A percentile compares a stretch with the other conserved stretches of the same genome.
Evolutionary conservation across 2,888 invertebrate species (phyloP).

Genomic region (Apantesis nais): DNA sequence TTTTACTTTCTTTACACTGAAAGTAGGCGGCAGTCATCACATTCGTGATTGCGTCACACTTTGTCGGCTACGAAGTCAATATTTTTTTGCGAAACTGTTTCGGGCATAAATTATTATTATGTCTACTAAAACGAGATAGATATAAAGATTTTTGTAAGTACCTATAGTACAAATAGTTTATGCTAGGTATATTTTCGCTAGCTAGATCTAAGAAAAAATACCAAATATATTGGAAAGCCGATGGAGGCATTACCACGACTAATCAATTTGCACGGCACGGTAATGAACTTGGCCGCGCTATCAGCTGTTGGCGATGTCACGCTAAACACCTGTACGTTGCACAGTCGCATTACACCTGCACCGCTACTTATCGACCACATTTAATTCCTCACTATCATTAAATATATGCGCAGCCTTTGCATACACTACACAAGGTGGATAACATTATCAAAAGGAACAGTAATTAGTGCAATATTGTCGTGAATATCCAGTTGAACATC

Average conservation of each 20-base stretch:
- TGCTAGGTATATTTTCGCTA: constrained; percentile 18
- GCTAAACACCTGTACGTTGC: constrained; percentile 54
- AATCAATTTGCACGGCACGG: constrained; percentile 77
- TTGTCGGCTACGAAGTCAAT: constrained; percentile 13
- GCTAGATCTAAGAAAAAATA: constrained; percentile 54
- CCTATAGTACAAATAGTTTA: not conserved
- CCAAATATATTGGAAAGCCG: constrained; percentile 66
- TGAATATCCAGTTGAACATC: not conserved
- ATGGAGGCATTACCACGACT: constrained; percentile 67
- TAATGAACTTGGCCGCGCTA: constrained; percentile 82
- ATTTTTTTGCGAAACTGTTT: not conserved
- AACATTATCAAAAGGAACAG: constrained; percentile 14
- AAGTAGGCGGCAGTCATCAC: constrained; percentile 68
- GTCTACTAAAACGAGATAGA: not conserved
- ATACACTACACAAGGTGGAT: constrained; percentile 43
- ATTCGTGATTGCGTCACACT: constrained; percentile 36
- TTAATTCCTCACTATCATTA: constrained; percentile 46
- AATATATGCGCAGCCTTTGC: constrained; percentile 54
- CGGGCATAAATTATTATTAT: not conserved
- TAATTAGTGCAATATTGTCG: not conserved
- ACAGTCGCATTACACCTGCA: constrained; percentile 49
- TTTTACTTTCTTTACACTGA: constrained; percentile 80
- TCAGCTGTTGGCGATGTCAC: constrained; percentile 75
- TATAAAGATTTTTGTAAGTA: constrained; percentile 6
- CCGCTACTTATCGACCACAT: constrained; percentile 46